Evolutionary conservation across 2,888 invertebrate species (phyloP).

Genomic region (Temnothorax rugatulus): DNA sequence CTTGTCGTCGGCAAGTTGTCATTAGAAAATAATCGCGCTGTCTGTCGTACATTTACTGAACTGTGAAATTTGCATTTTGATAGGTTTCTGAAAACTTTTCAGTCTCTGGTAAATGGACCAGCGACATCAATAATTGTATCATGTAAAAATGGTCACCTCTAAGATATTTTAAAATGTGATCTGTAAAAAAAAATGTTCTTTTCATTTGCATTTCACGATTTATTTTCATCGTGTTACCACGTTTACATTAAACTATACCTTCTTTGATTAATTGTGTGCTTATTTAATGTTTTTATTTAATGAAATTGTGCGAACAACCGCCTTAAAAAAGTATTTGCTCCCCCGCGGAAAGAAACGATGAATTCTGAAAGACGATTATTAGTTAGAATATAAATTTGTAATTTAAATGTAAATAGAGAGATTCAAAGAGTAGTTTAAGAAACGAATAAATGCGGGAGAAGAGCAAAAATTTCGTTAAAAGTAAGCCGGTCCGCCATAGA

Average conservation of each 20-base stretch:
- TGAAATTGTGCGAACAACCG: too few species aligned
- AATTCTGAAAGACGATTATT: background rate
- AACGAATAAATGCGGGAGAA: background rate
- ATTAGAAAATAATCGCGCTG: slow-evolving; percentile 18
- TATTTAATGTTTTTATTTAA: too few species aligned
- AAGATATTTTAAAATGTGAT: background rate
- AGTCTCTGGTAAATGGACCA: background rate
- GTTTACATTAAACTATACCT: background rate
- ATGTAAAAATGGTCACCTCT: background rate
- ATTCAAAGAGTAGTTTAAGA: too few species aligned
- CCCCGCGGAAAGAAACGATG: background rate
- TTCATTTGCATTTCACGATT: background rate
- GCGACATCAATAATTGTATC: background rate
- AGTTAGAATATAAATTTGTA: background rate
- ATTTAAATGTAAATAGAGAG: background rate
- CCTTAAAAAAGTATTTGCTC: background rate
- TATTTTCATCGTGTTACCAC: background rate
- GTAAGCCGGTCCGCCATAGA: slow-evolving; percentile 8
- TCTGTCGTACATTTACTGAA: slow-evolving; percentile 47
- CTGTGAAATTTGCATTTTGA: slow-evolving; percentile 69
- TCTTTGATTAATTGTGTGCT: background rate
- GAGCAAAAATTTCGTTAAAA: slow-evolving; percentile 24
- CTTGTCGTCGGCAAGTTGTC: background rate
- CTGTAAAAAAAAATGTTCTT: background rate
- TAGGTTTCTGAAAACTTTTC: slow-evolving; percentile 60